Percentiles rank a stretch among this genome's conserved stretches.
These are phyloP conservation scores for Labeo calbasu DNA, from an alignment of 2,797 vertebrate genomes.

Conservation along the genomic window DNA sequence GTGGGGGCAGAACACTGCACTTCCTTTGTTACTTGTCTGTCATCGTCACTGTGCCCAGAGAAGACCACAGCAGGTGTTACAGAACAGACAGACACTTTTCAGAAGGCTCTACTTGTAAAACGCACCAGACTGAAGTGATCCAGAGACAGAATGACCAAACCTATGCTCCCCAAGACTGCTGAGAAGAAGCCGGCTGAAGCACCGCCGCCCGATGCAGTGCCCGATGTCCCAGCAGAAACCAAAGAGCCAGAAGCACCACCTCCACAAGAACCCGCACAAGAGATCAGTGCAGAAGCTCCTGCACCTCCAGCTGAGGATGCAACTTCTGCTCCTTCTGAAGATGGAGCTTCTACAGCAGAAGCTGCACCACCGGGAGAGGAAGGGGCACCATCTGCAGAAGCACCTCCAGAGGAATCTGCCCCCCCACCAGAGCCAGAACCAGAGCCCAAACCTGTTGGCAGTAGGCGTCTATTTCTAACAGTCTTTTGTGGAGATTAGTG, in stretches of 20 bases:
- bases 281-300: neutral
- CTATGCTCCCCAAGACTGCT: conserved; percentile 70
- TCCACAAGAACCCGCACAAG: conserved; percentile 31
- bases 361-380: conserved; percentile 51
- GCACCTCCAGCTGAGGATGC: conserved; percentile 17
- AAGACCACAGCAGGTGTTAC: conserved; percentile 52
- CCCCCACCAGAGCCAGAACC: conserved; percentile 55
- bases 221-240: conserved; percentile 42
- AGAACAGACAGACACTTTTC: conserved; percentile 25
- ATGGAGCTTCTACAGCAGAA: conserved; percentile 54
- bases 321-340: conserved; percentile 28
- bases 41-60: conserved; percentile 37
- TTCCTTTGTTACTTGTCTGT: conserved; percentile 58
- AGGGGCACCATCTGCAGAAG: conserved; percentile 23
- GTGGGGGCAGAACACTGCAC: conserved; percentile 55
- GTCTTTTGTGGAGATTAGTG: conserved; percentile 17
- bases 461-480: conserved; percentile 63
- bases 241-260: conserved; percentile 49
- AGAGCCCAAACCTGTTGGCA: conserved; percentile 65
- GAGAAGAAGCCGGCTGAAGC: conserved; percentile 70
- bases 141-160: conserved; percentile 72
- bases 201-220: conserved; percentile 39
- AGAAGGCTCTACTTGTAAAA: conserved; percentile 33
- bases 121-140: conserved; percentile 23
- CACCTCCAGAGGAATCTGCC: conserved; percentile 35